phyloP scores from a whole-genome alignment of 92 coral and sea anemone species.

The Scolanthus callimorphus region DNA sequence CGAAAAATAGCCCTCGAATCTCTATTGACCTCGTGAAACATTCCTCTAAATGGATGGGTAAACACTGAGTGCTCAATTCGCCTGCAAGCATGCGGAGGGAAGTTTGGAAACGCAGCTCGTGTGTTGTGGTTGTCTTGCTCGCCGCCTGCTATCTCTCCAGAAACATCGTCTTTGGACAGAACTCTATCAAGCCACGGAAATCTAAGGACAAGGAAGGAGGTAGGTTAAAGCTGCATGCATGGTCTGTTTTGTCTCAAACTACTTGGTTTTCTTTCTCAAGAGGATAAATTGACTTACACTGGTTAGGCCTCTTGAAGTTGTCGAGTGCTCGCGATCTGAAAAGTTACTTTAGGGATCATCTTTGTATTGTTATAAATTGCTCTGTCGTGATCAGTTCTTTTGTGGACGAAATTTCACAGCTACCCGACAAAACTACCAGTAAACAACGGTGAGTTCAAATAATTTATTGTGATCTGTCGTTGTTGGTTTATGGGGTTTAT shows the following conservation, averaged over 20 bases:
- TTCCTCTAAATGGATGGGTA: no score
- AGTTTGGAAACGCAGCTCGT: no score
- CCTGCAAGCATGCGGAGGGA: no score
- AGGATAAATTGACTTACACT: slow-evolving; percentile 10
- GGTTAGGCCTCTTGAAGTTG: slow-evolving; percentile 16
- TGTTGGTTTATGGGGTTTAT: not conserved
- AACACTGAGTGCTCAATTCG: no score
- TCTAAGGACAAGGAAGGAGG: slow-evolving; percentile 43
- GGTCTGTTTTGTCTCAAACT: slow-evolving; percentile 4
- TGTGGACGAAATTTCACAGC: slow-evolving; percentile 7
- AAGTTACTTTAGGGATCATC: slow-evolving; percentile 18
- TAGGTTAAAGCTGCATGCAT: slow-evolving; percentile 1
- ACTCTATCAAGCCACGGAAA: slow-evolving; percentile 44
- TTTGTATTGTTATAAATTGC: slow-evolving; percentile 16
- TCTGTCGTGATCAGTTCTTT: slow-evolving; percentile 5
- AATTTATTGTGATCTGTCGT: no score
- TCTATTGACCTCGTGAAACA: no score
- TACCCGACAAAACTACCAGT: slow-evolving; percentile 1
- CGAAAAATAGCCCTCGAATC: no score
- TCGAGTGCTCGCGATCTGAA: slow-evolving; percentile 26
- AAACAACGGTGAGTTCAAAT: no score
- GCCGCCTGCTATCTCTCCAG: no score
- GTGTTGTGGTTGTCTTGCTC: no score
- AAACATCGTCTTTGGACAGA: no score
- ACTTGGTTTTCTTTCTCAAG: slow-evolving; percentile 5